Percentiles rank a stretch among this genome's conserved stretches.
Evolutionary conservation across 2,113 vertebrate genomes (phyloP).

Genomic region (Oryzias celebensis): DNA sequence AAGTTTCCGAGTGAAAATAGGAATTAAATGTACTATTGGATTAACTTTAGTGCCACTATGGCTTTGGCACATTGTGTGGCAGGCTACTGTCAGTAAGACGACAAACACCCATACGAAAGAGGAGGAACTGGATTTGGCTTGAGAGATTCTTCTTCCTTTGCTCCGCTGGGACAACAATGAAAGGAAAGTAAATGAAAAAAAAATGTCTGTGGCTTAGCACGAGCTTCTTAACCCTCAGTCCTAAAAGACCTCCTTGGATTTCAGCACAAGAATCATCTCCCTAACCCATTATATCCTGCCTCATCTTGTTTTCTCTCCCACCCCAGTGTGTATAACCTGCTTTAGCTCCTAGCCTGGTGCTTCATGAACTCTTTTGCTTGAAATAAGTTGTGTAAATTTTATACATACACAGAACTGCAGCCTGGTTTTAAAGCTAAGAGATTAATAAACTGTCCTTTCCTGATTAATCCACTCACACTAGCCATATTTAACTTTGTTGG

Average conservation of each 20-base stretch:
- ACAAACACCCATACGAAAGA: conserved; percentile 31
- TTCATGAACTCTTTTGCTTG: conserved; percentile 12
- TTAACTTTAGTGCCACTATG: conserved; percentile 33
- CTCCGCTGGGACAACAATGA: conserved; percentile 17
- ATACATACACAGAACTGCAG: conserved; percentile 20
- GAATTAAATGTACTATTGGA: conserved; percentile 55
- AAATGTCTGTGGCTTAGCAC: conserved; percentile 23
- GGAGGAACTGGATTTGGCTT: conserved; percentile 34
- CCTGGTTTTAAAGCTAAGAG: conserved; percentile 30
- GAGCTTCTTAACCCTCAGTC: conserved; percentile 23
- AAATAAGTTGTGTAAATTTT: conserved; percentile 33
- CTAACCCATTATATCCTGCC: conserved; percentile 12
- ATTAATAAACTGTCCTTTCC: conserved; percentile 41
- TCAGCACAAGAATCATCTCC: conserved; percentile 16
- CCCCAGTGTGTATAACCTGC: conserved; percentile 6
- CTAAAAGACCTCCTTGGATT: conserved; percentile 24
- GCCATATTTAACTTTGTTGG: conserved; percentile 20
- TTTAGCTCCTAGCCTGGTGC: conserved; percentile 3
- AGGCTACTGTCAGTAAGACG: conserved; percentile 39
- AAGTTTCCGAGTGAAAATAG: conserved; percentile 44
- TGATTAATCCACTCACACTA: conserved; percentile 44
- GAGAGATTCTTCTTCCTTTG: conserved; percentile 17
- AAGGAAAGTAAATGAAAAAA: conserved; percentile 20
- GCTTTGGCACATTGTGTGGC: conserved; percentile 31
- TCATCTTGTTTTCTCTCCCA: conserved; percentile 11